These are phyloP conservation scores for Oreortyx pictus DNA, from an alignment of 2,797 vertebrate genomes.

Conservation along the genomic window DNA sequence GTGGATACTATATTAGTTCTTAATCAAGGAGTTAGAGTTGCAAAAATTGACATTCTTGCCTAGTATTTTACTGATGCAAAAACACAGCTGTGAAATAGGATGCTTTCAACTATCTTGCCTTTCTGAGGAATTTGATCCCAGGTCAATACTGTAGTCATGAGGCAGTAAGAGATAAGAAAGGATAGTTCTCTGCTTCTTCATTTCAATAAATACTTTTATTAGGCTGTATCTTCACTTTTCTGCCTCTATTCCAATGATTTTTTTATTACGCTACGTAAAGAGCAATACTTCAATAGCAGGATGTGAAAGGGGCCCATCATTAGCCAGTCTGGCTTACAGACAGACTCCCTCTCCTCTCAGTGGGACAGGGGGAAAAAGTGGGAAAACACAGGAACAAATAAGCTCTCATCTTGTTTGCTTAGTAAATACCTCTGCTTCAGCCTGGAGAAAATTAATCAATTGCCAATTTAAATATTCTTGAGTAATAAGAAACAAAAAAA, in stretches of 20 bases:
- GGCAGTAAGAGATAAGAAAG: background rate
- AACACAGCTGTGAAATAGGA: background rate
- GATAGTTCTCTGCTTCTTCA: background rate
- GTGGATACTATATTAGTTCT: background rate
- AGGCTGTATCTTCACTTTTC: background rate
- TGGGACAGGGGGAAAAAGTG: background rate
- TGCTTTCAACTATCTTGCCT: background rate
- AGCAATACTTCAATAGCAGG: background rate
- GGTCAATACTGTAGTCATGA: background rate
- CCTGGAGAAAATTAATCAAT: background rate
- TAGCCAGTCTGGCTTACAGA: background rate
- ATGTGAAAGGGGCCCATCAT: background rate
- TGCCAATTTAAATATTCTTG: background rate
- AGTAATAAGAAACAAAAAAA: background rate
- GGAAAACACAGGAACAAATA: background rate
- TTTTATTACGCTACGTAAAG: background rate
- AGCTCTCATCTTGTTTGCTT: background rate
- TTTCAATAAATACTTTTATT: background rate
- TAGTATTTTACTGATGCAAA: background rate
- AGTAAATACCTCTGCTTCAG: background rate
- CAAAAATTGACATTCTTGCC: background rate
- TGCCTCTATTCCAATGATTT: background rate
- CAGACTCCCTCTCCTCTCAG: accelerated
- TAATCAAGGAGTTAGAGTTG: background rate
- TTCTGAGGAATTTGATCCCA: background rate